Evolutionary conservation across 2,888 invertebrate species (phyloP).

Genomic region (Gastracanthus pulcherrimus): DNA sequence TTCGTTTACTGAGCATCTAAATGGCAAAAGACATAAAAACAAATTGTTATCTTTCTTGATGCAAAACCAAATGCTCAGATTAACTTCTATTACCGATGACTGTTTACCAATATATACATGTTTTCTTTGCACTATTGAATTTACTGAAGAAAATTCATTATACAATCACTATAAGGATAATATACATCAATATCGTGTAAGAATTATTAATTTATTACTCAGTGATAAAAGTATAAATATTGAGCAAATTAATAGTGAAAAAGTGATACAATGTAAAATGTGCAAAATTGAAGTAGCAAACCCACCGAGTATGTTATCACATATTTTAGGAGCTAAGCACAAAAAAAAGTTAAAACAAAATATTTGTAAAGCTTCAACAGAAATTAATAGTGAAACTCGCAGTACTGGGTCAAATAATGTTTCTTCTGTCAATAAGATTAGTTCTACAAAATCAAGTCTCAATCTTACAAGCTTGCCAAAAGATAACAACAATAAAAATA

Average conservation of each 20-base stretch:
- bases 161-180: neutral
- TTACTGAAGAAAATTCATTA: neutral
- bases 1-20: neutral
- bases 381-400: neutral
- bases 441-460: no score
- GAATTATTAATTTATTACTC: neutral
- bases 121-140: neutral
- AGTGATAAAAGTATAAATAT: neutral
- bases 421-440: no score
- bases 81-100: neutral
- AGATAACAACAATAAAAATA: neutral
- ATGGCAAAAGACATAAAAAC: neutral
- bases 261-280: neutral
- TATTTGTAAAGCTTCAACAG: neutral
- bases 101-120: neutral
- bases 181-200: neutral
- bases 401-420: no score
- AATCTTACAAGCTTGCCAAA: no score
- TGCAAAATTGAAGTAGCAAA: neutral
- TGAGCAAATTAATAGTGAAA: neutral
- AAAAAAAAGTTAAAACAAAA: neutral
- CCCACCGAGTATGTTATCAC: neutral
- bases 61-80: neutral
- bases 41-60: neutral
- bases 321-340: neutral